phyloP scores from a whole-genome alignment of 2,797 vertebrate genomes.

The Poeciliopsis presidionis region DNA sequence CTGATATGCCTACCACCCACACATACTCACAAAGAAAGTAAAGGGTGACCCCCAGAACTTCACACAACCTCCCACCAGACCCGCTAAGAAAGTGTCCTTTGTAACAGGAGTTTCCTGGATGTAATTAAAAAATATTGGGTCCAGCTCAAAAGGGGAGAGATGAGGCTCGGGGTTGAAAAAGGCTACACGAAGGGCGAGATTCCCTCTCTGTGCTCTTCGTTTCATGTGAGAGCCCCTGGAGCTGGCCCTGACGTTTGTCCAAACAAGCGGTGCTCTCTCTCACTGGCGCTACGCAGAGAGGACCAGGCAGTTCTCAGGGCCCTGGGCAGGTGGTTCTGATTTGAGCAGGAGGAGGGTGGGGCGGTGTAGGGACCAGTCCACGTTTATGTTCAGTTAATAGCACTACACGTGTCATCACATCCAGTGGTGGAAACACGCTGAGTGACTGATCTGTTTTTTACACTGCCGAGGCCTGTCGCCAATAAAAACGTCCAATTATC shows the following conservation, averaged over 20 bases:
- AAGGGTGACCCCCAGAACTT: constrained; percentile 57
- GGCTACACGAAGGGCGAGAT: constrained; percentile 59
- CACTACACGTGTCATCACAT: constrained; percentile 72
- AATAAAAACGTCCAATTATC: constrained; percentile 59
- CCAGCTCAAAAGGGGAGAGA: constrained; percentile 65
- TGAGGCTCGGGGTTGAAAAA: constrained; percentile 50
- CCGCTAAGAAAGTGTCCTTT: constrained; percentile 75
- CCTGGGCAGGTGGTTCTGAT: constrained; percentile 79
- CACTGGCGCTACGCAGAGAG: constrained; percentile 64
- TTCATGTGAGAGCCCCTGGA: constrained; percentile 65
- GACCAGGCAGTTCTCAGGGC: constrained; percentile 65
- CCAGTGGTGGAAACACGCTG: constrained; percentile 72
- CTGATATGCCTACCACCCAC: constrained; percentile 79
- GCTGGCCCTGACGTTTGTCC: constrained; percentile 67
- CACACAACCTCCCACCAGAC: constrained; percentile 65
- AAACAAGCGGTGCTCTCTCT: constrained; percentile 70
- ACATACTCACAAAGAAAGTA: constrained; percentile 44
- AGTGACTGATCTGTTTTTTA: constrained; percentile 75
- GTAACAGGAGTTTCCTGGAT: constrained; percentile 86
- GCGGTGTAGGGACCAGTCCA: constrained; percentile 47
- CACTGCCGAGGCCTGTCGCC: constrained; percentile 54
- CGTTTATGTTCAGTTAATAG: constrained; percentile 77
- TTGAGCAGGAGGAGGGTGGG: constrained; percentile 38
- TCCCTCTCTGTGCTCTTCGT: constrained; percentile 53
- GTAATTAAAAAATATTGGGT: constrained; percentile 82